Evolutionary conservation across 2,113 vertebrate genomes (phyloP).

Genomic region (Ovis canadensis): DNA sequence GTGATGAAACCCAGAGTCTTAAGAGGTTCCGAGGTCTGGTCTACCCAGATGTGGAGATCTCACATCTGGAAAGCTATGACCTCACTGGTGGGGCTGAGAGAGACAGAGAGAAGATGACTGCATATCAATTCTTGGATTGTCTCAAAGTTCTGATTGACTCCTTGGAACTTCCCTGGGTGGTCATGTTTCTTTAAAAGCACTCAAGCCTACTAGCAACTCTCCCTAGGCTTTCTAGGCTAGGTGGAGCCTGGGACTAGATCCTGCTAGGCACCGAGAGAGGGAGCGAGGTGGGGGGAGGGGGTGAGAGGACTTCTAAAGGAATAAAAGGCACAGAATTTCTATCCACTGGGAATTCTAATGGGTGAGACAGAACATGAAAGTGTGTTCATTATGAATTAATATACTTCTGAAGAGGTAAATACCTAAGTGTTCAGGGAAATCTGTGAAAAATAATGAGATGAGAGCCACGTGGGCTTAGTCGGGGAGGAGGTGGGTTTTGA

Average conservation of each 20-base stretch:
- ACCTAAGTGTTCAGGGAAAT: conserved; percentile 32
- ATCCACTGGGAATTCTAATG: conserved; percentile 41
- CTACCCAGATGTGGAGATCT: neutral
- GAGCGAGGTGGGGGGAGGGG: neutral
- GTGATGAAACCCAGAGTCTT: neutral
- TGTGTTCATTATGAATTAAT: conserved; percentile 27
- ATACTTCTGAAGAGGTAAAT: conserved; percentile 48
- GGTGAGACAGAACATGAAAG: conserved; percentile 53
- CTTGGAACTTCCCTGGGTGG: neutral
- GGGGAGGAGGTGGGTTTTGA: conserved; percentile 55
- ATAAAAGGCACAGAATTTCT: conserved; percentile 40
- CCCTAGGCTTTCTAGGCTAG: conserved; percentile 20
- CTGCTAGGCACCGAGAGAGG: neutral
- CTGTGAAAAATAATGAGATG: conserved; percentile 38
- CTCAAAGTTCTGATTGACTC: neutral
- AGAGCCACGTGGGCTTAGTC: conserved; percentile 49
- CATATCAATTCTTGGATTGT: neutral
- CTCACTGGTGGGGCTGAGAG: neutral
- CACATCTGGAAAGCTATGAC: neutral
- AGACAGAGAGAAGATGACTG: neutral
- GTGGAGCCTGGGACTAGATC: conserved; percentile 48
- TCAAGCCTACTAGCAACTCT: neutral
- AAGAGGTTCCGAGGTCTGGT: neutral
- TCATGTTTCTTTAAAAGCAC: conserved; percentile 27
- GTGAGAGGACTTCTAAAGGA: neutral